Base-by-base conservation (phyloP, 2,797 vertebrate species). In the Dryobates pubescens region DNA sequence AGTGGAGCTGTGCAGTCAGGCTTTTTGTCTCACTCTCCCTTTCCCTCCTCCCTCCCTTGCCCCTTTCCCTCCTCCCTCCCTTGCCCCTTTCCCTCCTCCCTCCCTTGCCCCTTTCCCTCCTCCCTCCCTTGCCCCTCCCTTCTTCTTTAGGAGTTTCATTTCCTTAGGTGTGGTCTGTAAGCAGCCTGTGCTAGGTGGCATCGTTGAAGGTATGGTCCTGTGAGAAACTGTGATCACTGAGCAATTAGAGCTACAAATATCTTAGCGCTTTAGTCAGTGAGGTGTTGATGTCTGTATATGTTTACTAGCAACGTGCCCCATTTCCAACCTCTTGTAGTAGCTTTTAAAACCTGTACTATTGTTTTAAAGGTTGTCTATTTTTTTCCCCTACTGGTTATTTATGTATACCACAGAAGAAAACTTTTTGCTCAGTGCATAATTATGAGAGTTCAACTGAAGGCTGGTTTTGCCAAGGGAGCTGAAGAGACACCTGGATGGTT, bases 111-210 rank as follows among this genome's bases (percentile, higher is more conserved):
- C 38, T 13, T 38, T 13, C 38, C 17, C 45, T 19, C 45, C 45
- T 17, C 45, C 19, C 15, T 12, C 41, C 41, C 7, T 43, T 43
- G 5, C 15, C 41, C 16, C 47, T 49, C 47, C 47, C 53, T 54
- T 29, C 9, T 56, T 54, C 53, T 54, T 54, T 17, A 54, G 14
- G 15, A 26, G 13, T 61, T 89, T 71, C 9, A 34, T 91, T 91
- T 86, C 47, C 13, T 56, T 84, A 87, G 92, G 93, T 78, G 93
- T 93, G 92, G 86, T 87, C 63, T 87, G 13, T 81, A 59, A 80
- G 30, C 78, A 82, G 26, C 14, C 56, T 76, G 16, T 82, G 74
- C 68, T 74, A 15, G n/a, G 7, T 80, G 83, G 53, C 67, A 32
- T 74, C 22, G 20, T 4, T 27, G 86, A n/a, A 78, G 72, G 34